Evolutionary conservation across 2,888 invertebrate genomes (phyloP), one percentile per base, ranked within the genome.

Genomic region (Drosophila histrio): DNA sequence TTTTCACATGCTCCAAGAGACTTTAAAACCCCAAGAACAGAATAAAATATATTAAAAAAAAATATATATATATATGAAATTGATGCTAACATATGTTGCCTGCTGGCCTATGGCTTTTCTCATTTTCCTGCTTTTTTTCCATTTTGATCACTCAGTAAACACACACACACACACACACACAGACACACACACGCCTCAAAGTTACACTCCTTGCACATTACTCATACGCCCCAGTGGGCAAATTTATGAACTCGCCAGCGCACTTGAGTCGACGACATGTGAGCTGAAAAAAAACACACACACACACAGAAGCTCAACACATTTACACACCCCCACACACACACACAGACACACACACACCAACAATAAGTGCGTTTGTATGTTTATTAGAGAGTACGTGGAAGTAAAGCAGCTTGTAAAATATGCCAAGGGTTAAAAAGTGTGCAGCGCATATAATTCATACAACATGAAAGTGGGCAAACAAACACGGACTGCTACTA

Each of bases 191-290:
- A 53, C 50, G 41, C 49, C 61, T 58, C 47, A 59, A 71, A 71
- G 75, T 70, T 81, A 77, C 81, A 80, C 81, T 77, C 63, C 81
- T 67, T 75, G 77, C 75, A 81, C 79, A 88, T 89, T 84, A 80
- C 78, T 86, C 84, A 79, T 77, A 78, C 87, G 79, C 87, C 88
- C 89, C 84, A 87, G 89, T 84, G 89, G 87, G 82, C 87, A 88
- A 88, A 84, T 84, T 84, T 84, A 84, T 84, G 89, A 87, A 84
- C 87, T 84, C 84, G 72, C 87, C 67, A 54, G 70, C 65, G 67
- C 80, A 83, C 88, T 83, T 88, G 88, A 88, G 87, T 79, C 80
- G 60, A 65, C 72, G 73, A 69, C 82, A 82, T 65, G 65, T 72
- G 65, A 83, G 77, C 70, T 54, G 59, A 36, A 66, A 72, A 58